Evolutionary conservation across 2,888 invertebrate species (phyloP).

Genomic region (Oscheius sp.): DNA sequence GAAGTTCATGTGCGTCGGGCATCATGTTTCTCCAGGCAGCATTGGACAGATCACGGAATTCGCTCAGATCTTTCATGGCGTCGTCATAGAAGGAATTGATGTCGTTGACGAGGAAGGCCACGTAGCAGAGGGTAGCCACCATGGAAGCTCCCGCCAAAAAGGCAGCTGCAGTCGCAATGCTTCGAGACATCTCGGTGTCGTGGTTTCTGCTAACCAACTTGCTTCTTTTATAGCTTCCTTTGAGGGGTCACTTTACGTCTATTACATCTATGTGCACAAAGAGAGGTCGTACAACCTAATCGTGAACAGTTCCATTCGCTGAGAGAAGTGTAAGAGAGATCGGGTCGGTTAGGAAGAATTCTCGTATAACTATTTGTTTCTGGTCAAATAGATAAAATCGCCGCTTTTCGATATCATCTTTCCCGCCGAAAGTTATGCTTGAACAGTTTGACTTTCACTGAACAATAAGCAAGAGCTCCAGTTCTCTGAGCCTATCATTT

Average conservation of each 20-base stretch:
- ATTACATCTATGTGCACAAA: too few species aligned
- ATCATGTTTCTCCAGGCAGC: constrained; percentile 32
- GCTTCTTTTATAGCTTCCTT: background rate
- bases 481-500: too few species aligned
- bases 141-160: constrained; percentile 9
- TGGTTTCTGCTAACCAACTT: background rate
- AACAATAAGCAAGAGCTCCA: too few species aligned
- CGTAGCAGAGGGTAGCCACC: constrained; percentile 7
- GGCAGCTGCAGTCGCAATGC: constrained; percentile 19
- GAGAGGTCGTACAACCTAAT: too few species aligned
- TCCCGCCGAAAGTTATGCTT: background rate
- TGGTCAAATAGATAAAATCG: constrained; percentile 3
- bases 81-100: constrained; percentile 50
- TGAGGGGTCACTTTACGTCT: too few species aligned
- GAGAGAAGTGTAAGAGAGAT: background rate
- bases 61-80: constrained; percentile 43
- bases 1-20: constrained; percentile 22
- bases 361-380: background rate
- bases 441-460: too few species aligned
- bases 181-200: constrained; percentile 17
- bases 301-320: too few species aligned
- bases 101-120: constrained; percentile 42
- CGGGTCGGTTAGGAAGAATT: background rate
- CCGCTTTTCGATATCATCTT: constrained; percentile 30
- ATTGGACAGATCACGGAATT: constrained; percentile 19